phyloP scores from a whole-genome alignment of 2,113 vertebrate species.

The Perca fluviatilis region DNA sequence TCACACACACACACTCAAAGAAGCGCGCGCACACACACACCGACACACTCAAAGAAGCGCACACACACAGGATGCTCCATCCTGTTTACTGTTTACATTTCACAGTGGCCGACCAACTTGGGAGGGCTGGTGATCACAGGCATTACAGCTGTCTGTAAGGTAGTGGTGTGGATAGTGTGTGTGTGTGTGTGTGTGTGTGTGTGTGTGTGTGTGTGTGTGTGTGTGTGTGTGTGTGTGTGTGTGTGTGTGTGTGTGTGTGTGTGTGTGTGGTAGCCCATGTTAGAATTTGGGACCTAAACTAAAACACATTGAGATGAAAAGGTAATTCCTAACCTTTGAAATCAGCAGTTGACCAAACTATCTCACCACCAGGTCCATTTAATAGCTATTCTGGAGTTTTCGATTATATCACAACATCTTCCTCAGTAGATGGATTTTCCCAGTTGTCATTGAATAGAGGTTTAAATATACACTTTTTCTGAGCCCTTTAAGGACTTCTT shows the following conservation, averaged over 20 bases:
- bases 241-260: background rate
- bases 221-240: background rate
- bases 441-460: background rate
- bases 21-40: conserved; percentile 14
- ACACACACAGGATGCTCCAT: conserved; percentile 73
- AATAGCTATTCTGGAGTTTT: background rate
- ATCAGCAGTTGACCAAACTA: background rate
- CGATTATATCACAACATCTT: background rate
- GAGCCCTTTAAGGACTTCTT: background rate
- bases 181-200: conserved; percentile 37
- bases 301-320: background rate
- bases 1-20: conserved; percentile 38
- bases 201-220: conserved; percentile 14
- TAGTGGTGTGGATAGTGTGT: conserved; percentile 21
- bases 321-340: background rate
- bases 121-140: conserved; percentile 72
- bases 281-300: background rate
- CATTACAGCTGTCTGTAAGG: conserved; percentile 71
- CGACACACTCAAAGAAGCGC: conserved; percentile 39
- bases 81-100: conserved; percentile 83
- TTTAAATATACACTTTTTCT: no score
- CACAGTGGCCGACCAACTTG: conserved; percentile 74
- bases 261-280: background rate
- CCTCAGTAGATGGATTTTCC: background rate
- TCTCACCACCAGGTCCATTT: background rate